Evolutionary conservation across 2,888 invertebrate species (phyloP).

Genomic region (Chaetogeoica ovagalla): DNA sequence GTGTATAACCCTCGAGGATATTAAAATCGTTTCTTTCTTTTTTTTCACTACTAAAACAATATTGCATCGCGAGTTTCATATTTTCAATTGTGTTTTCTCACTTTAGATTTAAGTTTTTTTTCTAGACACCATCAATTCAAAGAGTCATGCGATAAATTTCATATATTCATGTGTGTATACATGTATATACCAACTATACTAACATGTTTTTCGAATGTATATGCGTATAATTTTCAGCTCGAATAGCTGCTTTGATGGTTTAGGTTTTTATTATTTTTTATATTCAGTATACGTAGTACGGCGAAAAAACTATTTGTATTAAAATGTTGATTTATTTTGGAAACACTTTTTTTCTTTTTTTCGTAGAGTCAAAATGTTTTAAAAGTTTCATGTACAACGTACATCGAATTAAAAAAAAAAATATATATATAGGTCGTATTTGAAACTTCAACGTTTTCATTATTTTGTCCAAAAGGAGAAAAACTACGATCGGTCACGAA

Average conservation of each 20-base stretch:
- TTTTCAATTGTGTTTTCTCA: constrained; percentile 1
- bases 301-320: not conserved
- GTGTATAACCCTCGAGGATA: not conserved
- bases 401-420: not conserved
- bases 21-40: not conserved
- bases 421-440: not conserved
- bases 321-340: constrained; percentile 3
- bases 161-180: not conserved
- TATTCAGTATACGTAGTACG: not conserved
- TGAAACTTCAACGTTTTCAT: not conserved
- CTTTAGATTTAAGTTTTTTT: constrained; percentile 6
- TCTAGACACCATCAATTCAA: not conserved
- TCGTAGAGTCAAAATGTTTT: not conserved
- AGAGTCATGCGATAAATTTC: not conserved
- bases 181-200: not conserved
- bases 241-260: not conserved
- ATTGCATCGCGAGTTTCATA: not conserved
- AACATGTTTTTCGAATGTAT: not conserved
- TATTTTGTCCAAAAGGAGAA: not conserved
- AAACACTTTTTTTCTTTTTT: not conserved
- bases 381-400: not conserved
- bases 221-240: not conserved
- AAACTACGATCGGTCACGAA: not conserved
- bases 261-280: not conserved
- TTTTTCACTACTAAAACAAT: constrained; percentile 1